Evolutionary conservation across 2,113 vertebrate genomes (phyloP).

Genomic region (Podocnemis expansa): DNA sequence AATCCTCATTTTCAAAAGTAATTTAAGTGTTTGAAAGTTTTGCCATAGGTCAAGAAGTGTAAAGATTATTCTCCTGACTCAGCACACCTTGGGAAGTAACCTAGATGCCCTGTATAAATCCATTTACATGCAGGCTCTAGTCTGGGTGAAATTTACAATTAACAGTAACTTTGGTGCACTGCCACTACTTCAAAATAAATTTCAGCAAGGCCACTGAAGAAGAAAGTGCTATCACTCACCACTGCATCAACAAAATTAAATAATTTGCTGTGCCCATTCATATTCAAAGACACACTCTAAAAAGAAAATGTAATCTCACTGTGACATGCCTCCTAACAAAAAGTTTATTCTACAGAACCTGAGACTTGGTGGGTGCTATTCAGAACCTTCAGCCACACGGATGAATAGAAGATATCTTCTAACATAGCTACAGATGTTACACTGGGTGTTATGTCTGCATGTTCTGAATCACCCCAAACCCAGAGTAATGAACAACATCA

Average conservation of each 20-base stretch:
- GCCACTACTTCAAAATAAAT: neutral
- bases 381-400: neutral
- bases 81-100: fast-evolving
- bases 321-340: neutral
- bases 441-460: neutral
- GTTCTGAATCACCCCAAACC: neutral
- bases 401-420: neutral
- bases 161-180: neutral
- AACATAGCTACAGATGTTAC: neutral
- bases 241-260: neutral
- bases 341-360: neutral
- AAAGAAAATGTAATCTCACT: neutral
- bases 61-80: neutral
- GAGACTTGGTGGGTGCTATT: neutral
- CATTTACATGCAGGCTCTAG: fast-evolving
- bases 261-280: neutral
- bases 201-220: neutral
- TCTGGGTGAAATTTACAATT: fast-evolving
- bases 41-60: neutral
- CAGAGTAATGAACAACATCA: neutral
- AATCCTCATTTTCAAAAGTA: neutral
- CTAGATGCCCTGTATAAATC: neutral
- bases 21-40: neutral
- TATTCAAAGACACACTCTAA: neutral
- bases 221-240: neutral